phyloP scores from a whole-genome alignment of 2,888 invertebrate species.

The Phortica magna region DNA sequence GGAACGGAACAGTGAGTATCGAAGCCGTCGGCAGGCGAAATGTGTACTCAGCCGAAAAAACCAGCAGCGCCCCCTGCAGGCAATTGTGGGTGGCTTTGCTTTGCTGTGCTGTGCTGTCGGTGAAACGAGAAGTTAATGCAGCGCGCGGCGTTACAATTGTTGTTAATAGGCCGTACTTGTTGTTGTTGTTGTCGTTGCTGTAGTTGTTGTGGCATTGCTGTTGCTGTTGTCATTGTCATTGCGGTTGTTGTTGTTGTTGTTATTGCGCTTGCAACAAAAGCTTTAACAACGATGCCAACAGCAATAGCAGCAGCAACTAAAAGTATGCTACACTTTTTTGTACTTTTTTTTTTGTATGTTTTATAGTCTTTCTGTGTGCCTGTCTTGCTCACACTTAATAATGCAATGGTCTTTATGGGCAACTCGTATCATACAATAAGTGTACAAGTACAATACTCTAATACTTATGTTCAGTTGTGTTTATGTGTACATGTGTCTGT shows the following conservation, averaged over 20 bases:
- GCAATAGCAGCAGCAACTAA: slow-evolving; percentile 9
- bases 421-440: no score
- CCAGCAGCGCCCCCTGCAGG: background rate
- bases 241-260: background rate
- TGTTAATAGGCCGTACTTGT: slow-evolving; percentile 8
- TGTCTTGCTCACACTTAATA: background rate
- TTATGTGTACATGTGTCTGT: slow-evolving; percentile 20
- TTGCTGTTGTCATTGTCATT: background rate
- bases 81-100: background rate
- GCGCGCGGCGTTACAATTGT: background rate
- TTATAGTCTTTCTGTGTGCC: no score
- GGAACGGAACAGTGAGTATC: background rate
- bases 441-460: no score
- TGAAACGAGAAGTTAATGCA: slow-evolving; percentile 16
- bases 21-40: background rate
- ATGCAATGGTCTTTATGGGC: no score
- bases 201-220: background rate
- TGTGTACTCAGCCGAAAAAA: background rate
- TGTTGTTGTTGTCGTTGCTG: background rate
- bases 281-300: background rate
- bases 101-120: background rate
- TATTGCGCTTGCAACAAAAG: slow-evolving; percentile 10
- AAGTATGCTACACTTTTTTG: slow-evolving; percentile 15
- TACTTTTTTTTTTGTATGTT: background rate
- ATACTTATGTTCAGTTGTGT: no score